A percentile compares a stretch with the other conserved stretches of the same genome.
These are phyloP conservation scores for Andrena marginata DNA, from an alignment of 2,888 invertebrate genomes.

Conservation along the genomic window DNA sequence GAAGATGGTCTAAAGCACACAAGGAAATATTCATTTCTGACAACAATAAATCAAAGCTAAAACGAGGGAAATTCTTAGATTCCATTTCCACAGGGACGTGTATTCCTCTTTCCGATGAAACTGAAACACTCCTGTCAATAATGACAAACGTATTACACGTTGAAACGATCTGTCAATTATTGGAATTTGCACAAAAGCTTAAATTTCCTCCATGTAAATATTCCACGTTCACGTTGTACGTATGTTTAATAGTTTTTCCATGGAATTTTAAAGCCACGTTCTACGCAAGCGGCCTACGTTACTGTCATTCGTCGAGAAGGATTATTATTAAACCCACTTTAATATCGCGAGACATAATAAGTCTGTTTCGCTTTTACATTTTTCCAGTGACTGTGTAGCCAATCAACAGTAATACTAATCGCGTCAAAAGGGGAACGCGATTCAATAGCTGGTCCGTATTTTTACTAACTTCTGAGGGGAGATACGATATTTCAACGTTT, in stretches of 20 bases:
- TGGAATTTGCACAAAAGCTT: conserved; percentile 4
- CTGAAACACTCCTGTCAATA: background rate
- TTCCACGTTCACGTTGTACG: background rate
- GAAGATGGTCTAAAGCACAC: too few species aligned
- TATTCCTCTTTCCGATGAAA: background rate
- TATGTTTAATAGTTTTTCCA: background rate
- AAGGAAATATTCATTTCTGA: too few species aligned
- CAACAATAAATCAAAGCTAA: background rate
- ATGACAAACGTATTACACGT: background rate
- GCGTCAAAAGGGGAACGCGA: background rate
- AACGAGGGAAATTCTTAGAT: background rate
- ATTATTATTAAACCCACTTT: conserved; percentile 9
- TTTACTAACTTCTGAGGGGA: background rate
- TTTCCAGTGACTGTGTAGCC: background rate
- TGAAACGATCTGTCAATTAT: conserved; percentile 19
- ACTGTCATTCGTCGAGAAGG: background rate
- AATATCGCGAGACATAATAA: background rate
- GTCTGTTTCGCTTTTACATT: background rate
- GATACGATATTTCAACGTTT: too few species aligned
- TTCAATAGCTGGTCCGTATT: background rate
- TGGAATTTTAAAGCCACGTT: background rate
- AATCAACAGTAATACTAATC: background rate
- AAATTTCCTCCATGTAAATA: background rate
- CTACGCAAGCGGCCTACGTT: background rate
- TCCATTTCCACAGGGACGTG: background rate